Conservation (phyloP, 2,797 vertebrate genomes). For the Macropus fuliginosus region DNA sequence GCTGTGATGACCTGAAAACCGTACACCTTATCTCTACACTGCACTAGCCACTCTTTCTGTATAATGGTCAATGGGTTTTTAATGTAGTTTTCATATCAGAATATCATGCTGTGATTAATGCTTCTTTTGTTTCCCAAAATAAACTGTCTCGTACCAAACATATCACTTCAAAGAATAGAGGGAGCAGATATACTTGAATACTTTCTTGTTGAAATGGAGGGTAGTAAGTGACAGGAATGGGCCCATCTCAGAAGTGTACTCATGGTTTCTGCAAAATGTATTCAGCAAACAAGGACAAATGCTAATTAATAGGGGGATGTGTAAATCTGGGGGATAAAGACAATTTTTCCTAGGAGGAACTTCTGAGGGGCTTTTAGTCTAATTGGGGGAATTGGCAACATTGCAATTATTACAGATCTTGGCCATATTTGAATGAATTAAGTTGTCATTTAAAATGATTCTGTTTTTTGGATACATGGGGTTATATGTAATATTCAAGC, state of each 20-base stretch:
- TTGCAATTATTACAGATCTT: conserved; percentile 76
- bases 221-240: conserved; percentile 61
- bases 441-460: conserved; percentile 77
- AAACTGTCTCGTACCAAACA: conserved; percentile 71
- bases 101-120: conserved; percentile 50
- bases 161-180: conserved; percentile 69
- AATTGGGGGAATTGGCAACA: conserved; percentile 78
- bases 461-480: conserved; percentile 78
- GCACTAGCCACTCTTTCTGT: conserved; percentile 30
- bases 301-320: conserved; percentile 44
- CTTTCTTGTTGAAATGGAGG: conserved; percentile 73
- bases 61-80: conserved; percentile 37
- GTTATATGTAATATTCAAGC: conserved; percentile 82
- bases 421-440: conserved; percentile 78
- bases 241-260: conserved; percentile 58
- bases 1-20: conserved; percentile 33
- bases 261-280: conserved; percentile 76
- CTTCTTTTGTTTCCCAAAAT: conserved; percentile 32
- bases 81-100: conserved; percentile 61
- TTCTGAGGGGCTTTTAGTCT: conserved; percentile 61
- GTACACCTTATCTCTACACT: conserved; percentile 10
- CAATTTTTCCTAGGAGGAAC: conserved; percentile 51
- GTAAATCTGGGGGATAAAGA: conserved; percentile 65
- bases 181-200: conserved; percentile 62
- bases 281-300: conserved; percentile 71